phyloP scores from a whole-genome alignment of 2,888 invertebrate species.

The Griposia aprilina region DNA sequence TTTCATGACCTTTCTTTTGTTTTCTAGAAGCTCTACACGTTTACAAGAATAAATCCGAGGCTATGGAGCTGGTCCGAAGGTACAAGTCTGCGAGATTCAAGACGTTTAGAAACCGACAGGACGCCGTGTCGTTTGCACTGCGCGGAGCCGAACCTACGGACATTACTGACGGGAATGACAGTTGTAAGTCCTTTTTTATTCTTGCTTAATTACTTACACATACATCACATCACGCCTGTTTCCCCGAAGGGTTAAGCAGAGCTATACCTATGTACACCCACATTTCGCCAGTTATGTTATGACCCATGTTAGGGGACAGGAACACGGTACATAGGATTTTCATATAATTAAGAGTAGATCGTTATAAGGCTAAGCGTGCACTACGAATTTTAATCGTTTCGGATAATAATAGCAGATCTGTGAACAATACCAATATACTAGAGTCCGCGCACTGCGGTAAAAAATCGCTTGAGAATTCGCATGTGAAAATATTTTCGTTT shows the following conservation, averaged over 20 bases:
- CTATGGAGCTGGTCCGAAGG: conserved; percentile 93
- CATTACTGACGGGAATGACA: conserved; percentile 86
- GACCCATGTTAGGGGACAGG: too few relatives aligned
- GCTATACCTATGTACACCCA: not conserved
- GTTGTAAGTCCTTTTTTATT: conserved; percentile 75
- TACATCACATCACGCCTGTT: not conserved
- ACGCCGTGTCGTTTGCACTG: conserved; percentile 94
- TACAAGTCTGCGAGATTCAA: conserved; percentile 95
- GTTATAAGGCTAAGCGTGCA: not conserved
- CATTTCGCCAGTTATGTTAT: not conserved
- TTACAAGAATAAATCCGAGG: conserved; percentile 93
- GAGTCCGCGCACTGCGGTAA: too few relatives aligned
- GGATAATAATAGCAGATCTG: too few relatives aligned
- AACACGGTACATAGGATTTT: not conserved
- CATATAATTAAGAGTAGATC: not conserved
- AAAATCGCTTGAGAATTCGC: too few relatives aligned
- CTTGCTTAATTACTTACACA: too few relatives aligned
- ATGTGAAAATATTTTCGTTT: too few relatives aligned
- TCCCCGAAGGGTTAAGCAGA: not conserved
- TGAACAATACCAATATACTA: too few relatives aligned
- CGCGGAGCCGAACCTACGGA: conserved; percentile 92
- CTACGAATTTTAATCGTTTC: too few relatives aligned
- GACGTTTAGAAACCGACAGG: conserved; percentile 93
- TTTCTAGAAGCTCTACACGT: conserved; percentile 90
- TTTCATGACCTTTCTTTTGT: conserved; percentile 12